Evolutionary conservation across 2,888 invertebrate genomes (phyloP).

Genomic region (Drosophila gaucha): DNA sequence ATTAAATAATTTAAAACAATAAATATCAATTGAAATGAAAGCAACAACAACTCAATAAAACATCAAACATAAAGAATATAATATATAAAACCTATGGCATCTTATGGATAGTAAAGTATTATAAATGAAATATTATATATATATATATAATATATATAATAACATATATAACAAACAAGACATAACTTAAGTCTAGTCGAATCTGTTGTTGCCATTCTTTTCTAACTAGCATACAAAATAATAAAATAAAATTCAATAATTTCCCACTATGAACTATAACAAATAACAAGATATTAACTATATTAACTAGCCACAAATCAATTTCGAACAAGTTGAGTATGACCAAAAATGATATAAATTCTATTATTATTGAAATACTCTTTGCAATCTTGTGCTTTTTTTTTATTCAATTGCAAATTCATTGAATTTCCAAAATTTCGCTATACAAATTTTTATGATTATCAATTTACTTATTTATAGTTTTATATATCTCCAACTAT

Average conservation of each 20-base stretch:
- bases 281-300: slow-evolving; percentile 31
- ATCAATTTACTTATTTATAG: slow-evolving; percentile 19
- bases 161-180: slow-evolving; percentile 27
- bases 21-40: slow-evolving; percentile 63
- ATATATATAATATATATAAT: slow-evolving; percentile 32
- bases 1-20: slow-evolving; percentile 73
- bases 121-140: slow-evolving; percentile 44
- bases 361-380: slow-evolving; percentile 60
- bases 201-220: slow-evolving; percentile 62
- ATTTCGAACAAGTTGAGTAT: slow-evolving; percentile 78
- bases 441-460: slow-evolving; percentile 28
- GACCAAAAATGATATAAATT: slow-evolving; percentile 61
- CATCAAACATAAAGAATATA: slow-evolving; percentile 23
- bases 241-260: slow-evolving; percentile 39
- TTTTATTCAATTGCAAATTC: slow-evolving; percentile 58
- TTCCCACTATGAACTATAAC: slow-evolving; percentile 40
- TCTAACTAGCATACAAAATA: slow-evolving; percentile 54
- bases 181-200: slow-evolving; percentile 42
- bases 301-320: slow-evolving; percentile 56
- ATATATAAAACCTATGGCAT: slow-evolving; percentile 50
- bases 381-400: slow-evolving; percentile 68
- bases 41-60: slow-evolving; percentile 50
- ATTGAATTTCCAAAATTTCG: slow-evolving; percentile 54
- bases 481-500: slow-evolving; percentile 30
- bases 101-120: slow-evolving; percentile 56